Percentiles rank a stretch among this genome's conserved stretches.
These are phyloP conservation scores for Abrostola tripartita DNA, from an alignment of 2,888 invertebrate species.

Conservation along the genomic window DNA sequence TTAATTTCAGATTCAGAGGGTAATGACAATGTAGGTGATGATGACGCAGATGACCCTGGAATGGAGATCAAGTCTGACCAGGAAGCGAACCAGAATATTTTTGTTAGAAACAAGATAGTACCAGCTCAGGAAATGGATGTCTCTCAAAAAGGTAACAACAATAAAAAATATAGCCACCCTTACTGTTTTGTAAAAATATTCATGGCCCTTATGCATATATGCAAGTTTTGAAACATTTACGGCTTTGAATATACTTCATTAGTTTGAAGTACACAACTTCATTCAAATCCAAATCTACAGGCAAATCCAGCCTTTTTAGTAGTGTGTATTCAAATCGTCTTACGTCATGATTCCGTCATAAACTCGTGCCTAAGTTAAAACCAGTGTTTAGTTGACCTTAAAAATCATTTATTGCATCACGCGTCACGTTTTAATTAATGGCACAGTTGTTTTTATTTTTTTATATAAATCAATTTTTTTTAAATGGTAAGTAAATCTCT, in stretches of 20 bases:
- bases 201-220: too few relatives aligned
- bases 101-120: constrained; percentile 16
- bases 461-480: too few relatives aligned
- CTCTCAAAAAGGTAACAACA: constrained; percentile 48
- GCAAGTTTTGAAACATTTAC: too few relatives aligned
- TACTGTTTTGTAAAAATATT: neutral
- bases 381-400: neutral
- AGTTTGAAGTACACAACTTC: too few relatives aligned
- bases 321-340: neutral
- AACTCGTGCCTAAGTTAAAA: neutral
- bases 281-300: too few relatives aligned
- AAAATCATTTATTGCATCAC: neutral
- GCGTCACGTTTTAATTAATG: too few relatives aligned
- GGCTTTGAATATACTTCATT: too few relatives aligned
- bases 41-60: constrained; percentile 36
- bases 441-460: too few relatives aligned
- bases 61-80: constrained; percentile 31
- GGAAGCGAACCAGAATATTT: constrained; percentile 26
- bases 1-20: constrained; percentile 69
- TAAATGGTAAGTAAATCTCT: too few relatives aligned
- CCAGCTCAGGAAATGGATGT: constrained; percentile 35
- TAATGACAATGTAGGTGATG: constrained; percentile 49
- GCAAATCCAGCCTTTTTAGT: neutral
- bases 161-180: neutral
- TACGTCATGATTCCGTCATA: neutral